Conservation (phyloP, 2,888 invertebrate species). For the Phorcus lineatus region DNA sequence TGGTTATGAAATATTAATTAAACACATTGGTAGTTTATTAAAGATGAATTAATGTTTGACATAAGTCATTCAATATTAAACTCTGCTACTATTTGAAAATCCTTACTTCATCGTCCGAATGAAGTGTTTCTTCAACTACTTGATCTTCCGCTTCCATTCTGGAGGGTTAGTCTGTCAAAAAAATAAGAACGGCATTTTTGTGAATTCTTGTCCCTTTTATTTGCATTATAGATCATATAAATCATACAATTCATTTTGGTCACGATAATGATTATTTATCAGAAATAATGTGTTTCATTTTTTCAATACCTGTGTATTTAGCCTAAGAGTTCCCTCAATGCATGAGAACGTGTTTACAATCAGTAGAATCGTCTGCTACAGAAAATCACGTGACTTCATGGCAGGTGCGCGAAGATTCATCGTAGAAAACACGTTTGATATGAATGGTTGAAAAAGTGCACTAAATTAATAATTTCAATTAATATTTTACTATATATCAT, state of each 20-base stretch:
- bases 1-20: too few species aligned
- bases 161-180: background rate
- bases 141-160: constrained; percentile 68
- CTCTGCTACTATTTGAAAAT: background rate
- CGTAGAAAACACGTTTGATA: background rate
- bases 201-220: too few species aligned
- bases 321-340: background rate
- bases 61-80: background rate
- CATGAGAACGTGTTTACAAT: background rate
- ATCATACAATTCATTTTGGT: too few species aligned
- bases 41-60: background rate
- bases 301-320: too few species aligned
- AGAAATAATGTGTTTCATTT: too few species aligned
- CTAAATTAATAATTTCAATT: too few species aligned
- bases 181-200: too few species aligned
- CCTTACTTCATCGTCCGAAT: constrained; percentile 70
- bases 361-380: background rate
- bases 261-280: too few species aligned
- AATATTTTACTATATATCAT: too few species aligned
- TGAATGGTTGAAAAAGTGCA: too few species aligned
- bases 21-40: background rate
- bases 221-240: too few species aligned
- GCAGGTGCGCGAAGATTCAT: background rate
- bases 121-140: constrained; percentile 69
- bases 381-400: background rate